Evolutionary conservation across 2,113 vertebrate species (phyloP).

Genomic region (Rhea americana): DNA sequence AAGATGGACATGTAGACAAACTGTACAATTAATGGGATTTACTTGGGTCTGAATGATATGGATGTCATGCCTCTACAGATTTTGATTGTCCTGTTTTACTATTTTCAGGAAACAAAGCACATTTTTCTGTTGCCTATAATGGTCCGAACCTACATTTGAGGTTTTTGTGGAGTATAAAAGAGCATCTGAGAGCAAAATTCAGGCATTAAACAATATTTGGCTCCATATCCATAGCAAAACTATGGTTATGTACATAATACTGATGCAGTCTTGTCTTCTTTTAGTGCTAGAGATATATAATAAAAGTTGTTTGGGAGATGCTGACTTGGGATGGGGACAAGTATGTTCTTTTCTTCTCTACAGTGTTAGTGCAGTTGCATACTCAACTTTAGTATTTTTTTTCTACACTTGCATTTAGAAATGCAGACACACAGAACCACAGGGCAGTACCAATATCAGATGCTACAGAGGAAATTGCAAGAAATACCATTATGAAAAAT

Average conservation of each 20-base stretch:
- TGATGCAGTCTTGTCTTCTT: neutral
- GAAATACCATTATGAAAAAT: constrained; percentile 27
- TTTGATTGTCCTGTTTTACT: neutral
- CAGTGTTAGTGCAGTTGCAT: neutral
- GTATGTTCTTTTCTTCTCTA: neutral
- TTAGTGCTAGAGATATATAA: neutral
- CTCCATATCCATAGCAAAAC: constrained; percentile 29
- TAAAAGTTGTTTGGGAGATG: constrained; percentile 40
- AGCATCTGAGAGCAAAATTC: constrained; percentile 16
- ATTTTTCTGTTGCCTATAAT: neutral
- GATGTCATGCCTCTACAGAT: neutral
- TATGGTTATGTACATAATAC: constrained; percentile 4
- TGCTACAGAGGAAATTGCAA: neutral
- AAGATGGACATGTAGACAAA: neutral
- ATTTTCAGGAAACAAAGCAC: constrained; percentile 21
- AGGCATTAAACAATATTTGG: constrained; percentile 35
- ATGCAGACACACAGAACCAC: neutral
- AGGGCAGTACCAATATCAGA: neutral
- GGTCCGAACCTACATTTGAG: neutral
- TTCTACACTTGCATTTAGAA: neutral
- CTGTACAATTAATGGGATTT: constrained; percentile 25
- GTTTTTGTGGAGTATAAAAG: neutral
- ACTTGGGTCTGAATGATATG: neutral
- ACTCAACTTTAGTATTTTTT: constrained; percentile 8
- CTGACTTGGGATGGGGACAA: neutral